These are phyloP conservation scores for Cosmopolites sordidus DNA, from an alignment of 2,888 invertebrate genomes.

Conservation along the genomic window DNA sequence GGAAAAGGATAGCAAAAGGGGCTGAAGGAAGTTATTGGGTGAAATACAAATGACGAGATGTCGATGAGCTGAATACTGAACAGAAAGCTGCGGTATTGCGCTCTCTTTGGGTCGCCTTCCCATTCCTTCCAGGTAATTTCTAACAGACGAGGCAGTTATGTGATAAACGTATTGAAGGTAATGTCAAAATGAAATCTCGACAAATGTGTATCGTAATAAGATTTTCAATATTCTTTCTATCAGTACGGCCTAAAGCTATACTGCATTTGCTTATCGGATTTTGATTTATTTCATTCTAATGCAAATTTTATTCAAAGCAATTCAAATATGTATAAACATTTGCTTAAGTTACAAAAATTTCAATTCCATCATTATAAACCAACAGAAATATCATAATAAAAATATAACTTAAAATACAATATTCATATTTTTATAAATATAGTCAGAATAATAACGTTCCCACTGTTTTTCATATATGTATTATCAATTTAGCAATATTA, in stretches of 20 bases:
- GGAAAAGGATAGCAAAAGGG: constrained; percentile 25
- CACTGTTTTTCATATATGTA: too few relatives aligned
- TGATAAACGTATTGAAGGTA: constrained; percentile 31
- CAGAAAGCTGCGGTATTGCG: constrained; percentile 34
- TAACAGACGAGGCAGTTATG: constrained; percentile 32
- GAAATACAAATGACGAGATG: constrained; percentile 41
- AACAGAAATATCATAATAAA: too few relatives aligned
- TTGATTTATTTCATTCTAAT: neutral
- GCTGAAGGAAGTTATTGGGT: constrained; percentile 33
- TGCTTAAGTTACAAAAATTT: too few relatives aligned
- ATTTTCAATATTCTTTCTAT: constrained; percentile 30
- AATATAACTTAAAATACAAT: too few relatives aligned
- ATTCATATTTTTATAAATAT: too few relatives aligned
- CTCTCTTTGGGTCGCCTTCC: constrained; percentile 30
- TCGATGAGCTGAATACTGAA: constrained; percentile 40
- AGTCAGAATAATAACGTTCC: too few relatives aligned
- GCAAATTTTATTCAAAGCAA: neutral
- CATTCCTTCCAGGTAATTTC: constrained; percentile 33
- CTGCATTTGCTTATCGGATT: neutral
- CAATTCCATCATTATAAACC: too few relatives aligned
- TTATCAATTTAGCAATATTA: too few relatives aligned
- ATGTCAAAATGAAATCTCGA: constrained; percentile 33
- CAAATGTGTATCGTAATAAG: constrained; percentile 31
- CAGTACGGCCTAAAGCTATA: constrained; percentile 3
- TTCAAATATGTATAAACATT: too few relatives aligned